A percentile compares a stretch with the other conserved stretches of the same genome.
These are phyloP conservation scores for Aphodius sticticus DNA, from an alignment of 2,888 invertebrate genomes.

Conservation along the genomic window DNA sequence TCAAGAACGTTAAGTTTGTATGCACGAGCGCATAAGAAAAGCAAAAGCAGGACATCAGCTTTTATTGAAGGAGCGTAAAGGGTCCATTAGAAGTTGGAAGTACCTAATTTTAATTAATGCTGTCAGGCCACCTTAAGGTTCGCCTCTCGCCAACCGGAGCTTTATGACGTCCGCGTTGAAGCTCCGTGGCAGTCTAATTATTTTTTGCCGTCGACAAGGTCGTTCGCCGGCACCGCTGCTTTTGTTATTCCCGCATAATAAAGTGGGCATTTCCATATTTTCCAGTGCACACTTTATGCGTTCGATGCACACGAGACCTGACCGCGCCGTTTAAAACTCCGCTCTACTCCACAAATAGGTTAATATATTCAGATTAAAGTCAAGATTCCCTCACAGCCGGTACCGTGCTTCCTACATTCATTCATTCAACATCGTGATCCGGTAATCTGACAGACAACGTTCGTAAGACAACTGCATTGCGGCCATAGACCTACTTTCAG, in stretches of 20 bases:
- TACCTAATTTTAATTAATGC: background rate
- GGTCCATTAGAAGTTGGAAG: too few species aligned
- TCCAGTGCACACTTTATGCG: background rate
- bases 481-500: background rate
- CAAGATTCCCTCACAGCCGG: background rate
- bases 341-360: background rate
- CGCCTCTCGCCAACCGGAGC: background rate
- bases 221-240: background rate
- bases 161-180: background rate
- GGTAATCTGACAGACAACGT: background rate
- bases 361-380: slow-evolving; percentile 4
- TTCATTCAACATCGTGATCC: background rate
- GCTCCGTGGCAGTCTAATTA: background rate
- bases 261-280: background rate
- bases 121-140: background rate
- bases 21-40: background rate
- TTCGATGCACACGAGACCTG: background rate
- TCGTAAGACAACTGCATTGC: background rate
- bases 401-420: background rate
- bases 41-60: background rate
- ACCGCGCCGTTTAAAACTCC: background rate
- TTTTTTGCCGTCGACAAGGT: background rate
- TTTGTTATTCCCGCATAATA: slow-evolving; percentile 4
- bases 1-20: background rate
- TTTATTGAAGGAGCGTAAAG: too few species aligned